Conservation (phyloP, 2,888 invertebrate genomes). For the Mayetiola destructor region DNA sequence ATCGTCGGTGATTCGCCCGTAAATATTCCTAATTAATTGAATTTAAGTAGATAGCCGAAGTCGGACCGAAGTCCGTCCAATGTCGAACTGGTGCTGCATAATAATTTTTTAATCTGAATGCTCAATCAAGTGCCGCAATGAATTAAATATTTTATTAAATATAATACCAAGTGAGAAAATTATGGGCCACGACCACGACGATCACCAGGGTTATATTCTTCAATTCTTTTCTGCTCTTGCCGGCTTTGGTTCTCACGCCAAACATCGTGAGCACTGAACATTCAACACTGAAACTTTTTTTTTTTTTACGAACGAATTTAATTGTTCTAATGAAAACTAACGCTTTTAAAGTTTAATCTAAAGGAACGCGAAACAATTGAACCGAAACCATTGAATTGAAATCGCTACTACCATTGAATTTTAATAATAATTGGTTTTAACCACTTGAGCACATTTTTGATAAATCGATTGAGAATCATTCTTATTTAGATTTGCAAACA, state of each 20-base stretch:
- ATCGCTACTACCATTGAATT: no score
- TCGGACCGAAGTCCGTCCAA: no score
- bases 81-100: not conserved
- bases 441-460: not conserved
- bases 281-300: not conserved
- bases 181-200: not conserved
- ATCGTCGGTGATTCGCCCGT: not conserved
- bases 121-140: not conserved
- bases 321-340: no score
- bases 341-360: no score
- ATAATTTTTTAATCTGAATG: constrained; percentile 9
- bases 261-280: not conserved
- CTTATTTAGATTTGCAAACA: not conserved
- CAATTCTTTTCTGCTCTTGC: no score
- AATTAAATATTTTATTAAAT: constrained; percentile 10
- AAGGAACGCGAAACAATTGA: not conserved
- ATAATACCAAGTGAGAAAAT: not conserved
- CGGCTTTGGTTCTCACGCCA: constrained; percentile 7
- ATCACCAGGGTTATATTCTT: no score
- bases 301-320: not conserved
- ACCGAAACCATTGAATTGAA: not conserved
- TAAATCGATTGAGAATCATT: not conserved
- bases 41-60: constrained; percentile 7
- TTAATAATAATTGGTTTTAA: no score
- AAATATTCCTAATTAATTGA: constrained; percentile 11